Conservation (phyloP, 2,797 vertebrate species). For the Pseudopleuronectes americanus region DNA sequence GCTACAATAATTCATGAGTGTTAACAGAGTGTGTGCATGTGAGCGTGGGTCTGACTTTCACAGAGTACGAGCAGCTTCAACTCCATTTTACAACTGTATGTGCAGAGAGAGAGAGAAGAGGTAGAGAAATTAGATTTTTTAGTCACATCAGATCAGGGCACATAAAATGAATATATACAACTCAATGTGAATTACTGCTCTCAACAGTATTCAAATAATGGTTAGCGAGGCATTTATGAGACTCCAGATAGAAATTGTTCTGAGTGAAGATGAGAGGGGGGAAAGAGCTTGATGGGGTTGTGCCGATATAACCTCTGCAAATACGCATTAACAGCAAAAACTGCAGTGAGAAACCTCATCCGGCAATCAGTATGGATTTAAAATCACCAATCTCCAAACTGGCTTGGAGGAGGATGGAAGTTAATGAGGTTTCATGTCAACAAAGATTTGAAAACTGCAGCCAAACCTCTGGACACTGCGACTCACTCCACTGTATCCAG, state of each 20-base stretch:
- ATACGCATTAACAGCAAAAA: conserved; percentile 27
- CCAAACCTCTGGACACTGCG: conserved; percentile 41
- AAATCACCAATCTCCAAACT: conserved; percentile 45
- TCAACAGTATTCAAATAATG: conserved; percentile 51
- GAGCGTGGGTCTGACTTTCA: conserved; percentile 26
- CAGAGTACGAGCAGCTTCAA: conserved; percentile 25
- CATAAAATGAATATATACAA: conserved; percentile 36
- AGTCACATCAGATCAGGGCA: conserved; percentile 20
- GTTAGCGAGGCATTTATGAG: conserved; percentile 37
- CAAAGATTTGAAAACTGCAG: conserved; percentile 41
- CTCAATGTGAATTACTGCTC: conserved; percentile 36
- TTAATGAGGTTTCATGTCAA: conserved; percentile 68
- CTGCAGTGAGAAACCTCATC: conserved; percentile 23
- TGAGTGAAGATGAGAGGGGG: conserved; percentile 39
- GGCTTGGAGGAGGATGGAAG: conserved; percentile 53
- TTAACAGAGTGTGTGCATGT: conserved; percentile 35
- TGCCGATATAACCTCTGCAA: conserved; percentile 38
- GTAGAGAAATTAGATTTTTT: conserved; percentile 3
- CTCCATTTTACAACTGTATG: conserved; percentile 23
- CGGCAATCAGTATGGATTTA: conserved; percentile 40
- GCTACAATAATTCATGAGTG: conserved; percentile 74
- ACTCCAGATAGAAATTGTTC: conserved; percentile 21
- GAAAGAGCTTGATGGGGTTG: conserved; percentile 25
- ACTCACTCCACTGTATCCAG: conserved; percentile 13
- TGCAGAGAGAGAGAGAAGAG: conserved; percentile 11